Evolutionary conservation across 2,888 invertebrate genomes (phyloP), one percentile per base, ranked within the genome.

Genomic region (Rotaria macrura): DNA sequence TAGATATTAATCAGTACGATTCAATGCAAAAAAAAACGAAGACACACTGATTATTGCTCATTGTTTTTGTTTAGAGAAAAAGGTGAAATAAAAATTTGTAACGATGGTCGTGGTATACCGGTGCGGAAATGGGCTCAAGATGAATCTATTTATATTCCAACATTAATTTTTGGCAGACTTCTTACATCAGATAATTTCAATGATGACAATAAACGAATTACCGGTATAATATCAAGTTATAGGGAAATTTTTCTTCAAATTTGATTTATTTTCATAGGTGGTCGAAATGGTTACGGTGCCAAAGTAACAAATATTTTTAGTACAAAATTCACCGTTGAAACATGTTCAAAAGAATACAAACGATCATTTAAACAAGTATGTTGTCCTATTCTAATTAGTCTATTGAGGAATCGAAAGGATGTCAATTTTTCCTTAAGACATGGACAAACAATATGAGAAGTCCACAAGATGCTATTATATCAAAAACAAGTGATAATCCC

Each of bases 251-350:
- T 4, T 23, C 6, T 5, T 5, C 4, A 52, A 52, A 6, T 52
- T 29, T 65, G 9, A 20, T 65, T 65, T 65, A 23, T 29, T 29
- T 55, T 84, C 14, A 25, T 52, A 85, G 54, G 93, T 89, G 99
- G 99, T 87, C 93, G 99, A 88, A 99, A 99, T 89, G 99, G 99
- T 85, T 99, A 96, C 89, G 99, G 99, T 89, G 99, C 99, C 10
- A 99, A 99, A 91, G 92, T 99, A 85, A 99, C 99, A 90, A 99
- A 99, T 91, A 97, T 99, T 88, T 99, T 99, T 92, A 97, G 97
- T 88, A 95, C 93, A 38, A 96, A 95, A 90, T 99, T 99, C 90
- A 94, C 94, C 0, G 95, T 99, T 6, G 98, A 99, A 92, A 99
- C 99, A 23, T 94, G 95, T 10, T 94, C 94, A 0, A 94, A 93